Evolutionary conservation across 2,113 vertebrate genomes (phyloP).

Genomic region (Amazona vittata): DNA sequence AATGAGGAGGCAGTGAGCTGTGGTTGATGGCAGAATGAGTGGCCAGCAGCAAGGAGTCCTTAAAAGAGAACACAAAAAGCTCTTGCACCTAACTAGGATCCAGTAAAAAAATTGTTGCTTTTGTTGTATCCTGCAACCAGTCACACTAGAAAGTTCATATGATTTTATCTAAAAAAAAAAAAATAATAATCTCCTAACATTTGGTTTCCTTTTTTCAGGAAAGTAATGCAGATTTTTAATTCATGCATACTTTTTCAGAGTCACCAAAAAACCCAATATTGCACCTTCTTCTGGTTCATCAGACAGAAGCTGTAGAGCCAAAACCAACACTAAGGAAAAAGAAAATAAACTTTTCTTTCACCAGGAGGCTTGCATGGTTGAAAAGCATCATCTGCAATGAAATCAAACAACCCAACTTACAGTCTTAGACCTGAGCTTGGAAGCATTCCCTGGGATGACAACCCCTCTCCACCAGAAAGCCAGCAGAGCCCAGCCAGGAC

Average conservation of each 20-base stretch:
- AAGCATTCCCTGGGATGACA: fast-evolving
- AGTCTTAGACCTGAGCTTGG: background rate
- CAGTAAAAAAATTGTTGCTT: background rate
- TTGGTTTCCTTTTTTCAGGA: background rate
- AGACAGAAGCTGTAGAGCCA: background rate
- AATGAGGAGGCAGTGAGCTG: fast-evolving
- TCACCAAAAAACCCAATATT: background rate
- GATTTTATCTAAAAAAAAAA: background rate
- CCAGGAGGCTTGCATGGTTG: background rate
- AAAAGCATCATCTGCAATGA: background rate
- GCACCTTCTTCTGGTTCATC: background rate
- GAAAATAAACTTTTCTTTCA: slow-evolving; percentile 15
- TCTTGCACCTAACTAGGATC: background rate
- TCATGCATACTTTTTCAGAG: fast-evolving
- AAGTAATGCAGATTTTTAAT: background rate
- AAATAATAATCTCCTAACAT: background rate
- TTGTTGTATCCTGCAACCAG: background rate
- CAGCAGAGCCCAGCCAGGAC: background rate
- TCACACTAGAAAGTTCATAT: background rate
- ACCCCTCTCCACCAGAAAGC: background rate
- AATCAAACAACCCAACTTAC: background rate
- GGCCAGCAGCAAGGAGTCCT: background rate
- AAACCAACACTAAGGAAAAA: background rate
- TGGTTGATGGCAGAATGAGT: fast-evolving
- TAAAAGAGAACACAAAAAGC: background rate